A percentile compares a stretch with the other conserved stretches of the same genome.
Conservation (phyloP, 2,797 vertebrate species). For the Taenioides sp. region DNA sequence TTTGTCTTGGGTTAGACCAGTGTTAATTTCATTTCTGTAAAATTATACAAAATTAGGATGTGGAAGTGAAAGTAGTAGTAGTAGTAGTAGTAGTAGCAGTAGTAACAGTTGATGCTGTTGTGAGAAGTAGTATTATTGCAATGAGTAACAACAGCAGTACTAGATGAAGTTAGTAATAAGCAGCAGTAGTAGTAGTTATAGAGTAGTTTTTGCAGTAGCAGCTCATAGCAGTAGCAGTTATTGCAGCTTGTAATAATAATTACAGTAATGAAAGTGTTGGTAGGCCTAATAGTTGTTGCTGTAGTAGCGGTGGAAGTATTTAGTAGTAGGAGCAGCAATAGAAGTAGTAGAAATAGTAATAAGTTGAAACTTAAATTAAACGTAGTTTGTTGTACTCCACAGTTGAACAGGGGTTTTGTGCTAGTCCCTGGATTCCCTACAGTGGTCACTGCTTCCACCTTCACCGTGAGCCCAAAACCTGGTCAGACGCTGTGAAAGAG, state of each 20-base stretch:
- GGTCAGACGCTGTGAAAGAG: constrained; percentile 76
- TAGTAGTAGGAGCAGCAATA: background rate
- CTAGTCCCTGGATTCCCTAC: constrained; percentile 85
- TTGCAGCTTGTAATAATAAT: background rate
- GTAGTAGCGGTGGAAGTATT: background rate
- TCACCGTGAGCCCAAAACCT: constrained; percentile 74
- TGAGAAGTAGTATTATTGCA: background rate
- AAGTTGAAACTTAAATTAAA: background rate
- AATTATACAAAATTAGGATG: background rate
- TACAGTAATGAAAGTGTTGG: background rate
- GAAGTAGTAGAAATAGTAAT: background rate
- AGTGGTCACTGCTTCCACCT: constrained; percentile 87
- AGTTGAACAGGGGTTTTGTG: constrained; percentile 77
- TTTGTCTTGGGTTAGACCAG: background rate
- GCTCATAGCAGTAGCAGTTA: background rate
- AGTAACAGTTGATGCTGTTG: background rate
- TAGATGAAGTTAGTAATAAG: background rate
- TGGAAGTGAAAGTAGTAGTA: background rate
- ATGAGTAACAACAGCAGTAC: background rate
- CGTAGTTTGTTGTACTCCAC: constrained; percentile 14
- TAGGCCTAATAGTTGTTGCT: background rate
- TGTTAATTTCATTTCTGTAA: background rate
- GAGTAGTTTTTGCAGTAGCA: too few relatives aligned
- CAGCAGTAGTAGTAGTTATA: background rate
- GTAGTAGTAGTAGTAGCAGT: background rate